These are phyloP conservation scores for Salvelinus namaycush DNA, from an alignment of 2,113 vertebrate species.

Conservation along the genomic window DNA sequence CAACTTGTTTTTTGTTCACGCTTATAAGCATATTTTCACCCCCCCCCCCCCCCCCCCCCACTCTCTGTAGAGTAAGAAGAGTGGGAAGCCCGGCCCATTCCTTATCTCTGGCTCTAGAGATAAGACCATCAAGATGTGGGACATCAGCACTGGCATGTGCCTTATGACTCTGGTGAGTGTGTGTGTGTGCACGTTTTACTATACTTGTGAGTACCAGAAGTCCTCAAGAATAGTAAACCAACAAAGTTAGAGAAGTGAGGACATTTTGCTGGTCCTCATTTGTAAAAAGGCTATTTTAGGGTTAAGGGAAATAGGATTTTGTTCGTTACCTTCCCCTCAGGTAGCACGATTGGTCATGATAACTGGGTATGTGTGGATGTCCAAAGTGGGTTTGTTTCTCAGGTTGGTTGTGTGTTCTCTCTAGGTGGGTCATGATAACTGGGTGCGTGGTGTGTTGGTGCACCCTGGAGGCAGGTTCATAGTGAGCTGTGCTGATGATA, in stretches of 20 bases:
- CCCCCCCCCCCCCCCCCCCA: neutral
- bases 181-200: neutral
- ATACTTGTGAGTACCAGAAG: too few species aligned
- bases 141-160: constrained; percentile 96
- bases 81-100: constrained; percentile 86
- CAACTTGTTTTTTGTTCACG: too few species aligned
- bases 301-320: too few species aligned
- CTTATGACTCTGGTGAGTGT: constrained; percentile 84
- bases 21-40: neutral
- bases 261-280: too few species aligned
- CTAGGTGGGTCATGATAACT: constrained; percentile 99
- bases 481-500: constrained; percentile 98
- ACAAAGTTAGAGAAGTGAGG: too few species aligned
- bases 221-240: too few species aligned
- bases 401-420: neutral
- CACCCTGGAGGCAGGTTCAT: constrained; percentile 98
- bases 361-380: too few species aligned
- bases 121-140: constrained; percentile 99
- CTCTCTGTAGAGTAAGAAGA: constrained; percentile 82
- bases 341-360: neutral
- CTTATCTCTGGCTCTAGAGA: constrained; percentile 91
- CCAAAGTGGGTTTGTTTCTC: neutral
- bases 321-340: too few species aligned
- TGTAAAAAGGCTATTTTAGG: too few species aligned
- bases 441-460: constrained; percentile 95